Base-by-base conservation (phyloP, 1,140 invertebrate genomes). In the Thaumetopoea pityocampa region DNA sequence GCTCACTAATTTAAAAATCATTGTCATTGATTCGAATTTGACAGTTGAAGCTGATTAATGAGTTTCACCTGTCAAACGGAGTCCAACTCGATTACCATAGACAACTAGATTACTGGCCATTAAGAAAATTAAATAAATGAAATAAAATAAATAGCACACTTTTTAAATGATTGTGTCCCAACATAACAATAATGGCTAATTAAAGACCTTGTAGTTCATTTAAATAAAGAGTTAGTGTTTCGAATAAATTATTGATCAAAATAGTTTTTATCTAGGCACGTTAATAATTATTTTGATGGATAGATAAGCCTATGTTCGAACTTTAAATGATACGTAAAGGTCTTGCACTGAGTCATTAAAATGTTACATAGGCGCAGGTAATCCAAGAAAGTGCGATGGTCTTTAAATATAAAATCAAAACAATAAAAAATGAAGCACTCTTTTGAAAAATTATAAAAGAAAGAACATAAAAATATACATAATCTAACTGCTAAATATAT, bases 191-290 rank as follows among this genome's bases (percentile, higher is more conserved):
- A 51, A 60, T 46, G 41, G 30, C 23, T 29, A 17, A 44, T 42
- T 40, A 23, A 10, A 48, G 37, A n/a, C 57, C 54, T 61, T 65
- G 57, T 36, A 50, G 50, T 57, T 58, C n/a, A n/a, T 51, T 44
- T 47, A 26, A 29, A 27, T 44, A 54, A 65, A 65, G 57, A 57
- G 49, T 61, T 57, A 61, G 40, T 17, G 27, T 37, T 45, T 9
- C 22, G 22, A 36, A 36, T 22, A 46, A 52, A 44, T 44, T 5
- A 40, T 41, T 2, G 27, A n/a, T 32, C 27, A 27, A 9, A 40
- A 5, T 8, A 9, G 10, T 12, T 29, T 22, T 14, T 29, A 22
- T 5, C 12, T n/a, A 28, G 5, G 15, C 11, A 18, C 17, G 17
- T 50, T 37, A 44, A 50, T 54, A 20, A 9, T 24, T 19, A 16